Conservation (phyloP, 2,797 vertebrate genomes). For the Chiroxiphia lanceolata region DNA sequence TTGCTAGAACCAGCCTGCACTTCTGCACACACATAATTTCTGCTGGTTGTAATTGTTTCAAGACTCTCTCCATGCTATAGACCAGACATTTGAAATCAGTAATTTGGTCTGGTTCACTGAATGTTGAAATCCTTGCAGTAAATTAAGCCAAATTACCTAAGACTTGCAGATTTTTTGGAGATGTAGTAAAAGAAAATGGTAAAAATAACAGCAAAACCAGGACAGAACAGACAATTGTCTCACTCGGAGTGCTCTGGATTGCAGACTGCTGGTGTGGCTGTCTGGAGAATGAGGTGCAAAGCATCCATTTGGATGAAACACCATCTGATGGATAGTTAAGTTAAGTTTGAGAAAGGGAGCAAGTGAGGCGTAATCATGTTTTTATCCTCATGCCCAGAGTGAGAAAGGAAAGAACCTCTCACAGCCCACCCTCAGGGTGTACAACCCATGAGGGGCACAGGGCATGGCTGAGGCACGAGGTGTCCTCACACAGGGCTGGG, state of each 20-base stretch:
- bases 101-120: neutral
- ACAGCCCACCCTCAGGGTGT: neutral
- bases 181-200: neutral
- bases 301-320: neutral
- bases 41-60: neutral
- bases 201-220: neutral
- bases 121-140: neutral
- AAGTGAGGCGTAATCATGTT: fast-evolving
- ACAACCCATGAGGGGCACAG: neutral
- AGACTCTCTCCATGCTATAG: neutral
- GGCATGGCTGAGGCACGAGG: neutral
- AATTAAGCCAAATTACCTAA: neutral
- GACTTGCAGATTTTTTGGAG: neutral
- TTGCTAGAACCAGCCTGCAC: neutral
- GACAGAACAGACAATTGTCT: neutral
- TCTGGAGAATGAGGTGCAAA: neutral
- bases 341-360: neutral
- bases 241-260: neutral
- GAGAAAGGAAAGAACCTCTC: neutral
- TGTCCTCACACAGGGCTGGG: neutral
- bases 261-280: neutral
- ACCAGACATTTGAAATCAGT: neutral
- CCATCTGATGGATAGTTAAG: neutral
- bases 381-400: neutral
- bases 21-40: neutral